A percentile compares a stretch with the other conserved stretches of the same genome.
Conservation (phyloP, 2,888 invertebrate species). For the Phania funesta region DNA sequence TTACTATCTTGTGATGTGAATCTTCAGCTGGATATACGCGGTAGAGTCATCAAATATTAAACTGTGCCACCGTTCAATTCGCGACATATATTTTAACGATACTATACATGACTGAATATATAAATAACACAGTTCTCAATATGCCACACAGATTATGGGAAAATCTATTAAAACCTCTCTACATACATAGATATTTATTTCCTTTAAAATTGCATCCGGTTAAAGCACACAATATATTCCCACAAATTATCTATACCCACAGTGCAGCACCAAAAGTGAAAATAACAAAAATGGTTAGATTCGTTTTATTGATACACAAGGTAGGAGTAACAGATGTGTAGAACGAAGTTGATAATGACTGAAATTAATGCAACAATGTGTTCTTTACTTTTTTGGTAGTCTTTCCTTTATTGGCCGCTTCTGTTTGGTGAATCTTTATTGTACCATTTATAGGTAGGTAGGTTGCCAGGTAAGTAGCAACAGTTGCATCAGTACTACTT, state of each 20-base stretch:
- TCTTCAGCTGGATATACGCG: too few species aligned
- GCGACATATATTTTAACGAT: too few species aligned
- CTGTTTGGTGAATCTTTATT: not conserved
- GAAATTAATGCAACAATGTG: conserved; percentile 40
- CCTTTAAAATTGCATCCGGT: too few species aligned
- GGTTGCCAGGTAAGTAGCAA: conserved; percentile 20
- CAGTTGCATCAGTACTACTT: not conserved
- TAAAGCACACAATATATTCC: not conserved
- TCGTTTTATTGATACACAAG: not conserved
- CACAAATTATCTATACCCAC: not conserved
- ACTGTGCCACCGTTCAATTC: too few species aligned
- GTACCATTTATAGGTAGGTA: not conserved
- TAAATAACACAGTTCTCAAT: too few species aligned
- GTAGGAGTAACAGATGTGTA: not conserved
- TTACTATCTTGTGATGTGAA: too few species aligned
- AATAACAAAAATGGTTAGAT: not conserved
- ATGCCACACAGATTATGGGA: too few species aligned
- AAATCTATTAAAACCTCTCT: too few species aligned
- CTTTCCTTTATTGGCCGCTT: not conserved
- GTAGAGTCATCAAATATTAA: too few species aligned
- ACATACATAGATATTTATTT: too few species aligned
- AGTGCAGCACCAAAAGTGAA: conserved; percentile 12
- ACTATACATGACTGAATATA: too few species aligned
- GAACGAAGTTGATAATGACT: conserved; percentile 35
- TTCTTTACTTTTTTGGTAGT: not conserved